Conservation (phyloP, 2,797 vertebrate genomes). For the Tapirus indicus region DNA sequence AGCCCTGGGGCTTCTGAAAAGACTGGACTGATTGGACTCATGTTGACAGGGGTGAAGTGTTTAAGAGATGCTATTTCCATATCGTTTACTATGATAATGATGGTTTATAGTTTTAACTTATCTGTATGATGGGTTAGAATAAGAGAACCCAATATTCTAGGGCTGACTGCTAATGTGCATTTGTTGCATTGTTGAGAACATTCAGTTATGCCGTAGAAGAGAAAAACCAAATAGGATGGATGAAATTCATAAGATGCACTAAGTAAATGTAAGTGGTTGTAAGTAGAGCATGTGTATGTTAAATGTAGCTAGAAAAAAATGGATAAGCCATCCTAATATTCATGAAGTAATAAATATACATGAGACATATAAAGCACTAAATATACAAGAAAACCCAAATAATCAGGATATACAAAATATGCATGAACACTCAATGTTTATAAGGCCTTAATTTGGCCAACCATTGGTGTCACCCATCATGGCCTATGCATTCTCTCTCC, state of each 20-base stretch:
- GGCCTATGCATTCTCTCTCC: not conserved
- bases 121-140: not conserved
- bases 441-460: not conserved
- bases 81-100: not conserved
- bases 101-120: not conserved
- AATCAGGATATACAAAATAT: not conserved
- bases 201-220: not conserved
- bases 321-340: not conserved
- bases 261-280: not conserved
- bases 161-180: not conserved
- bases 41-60: not conserved
- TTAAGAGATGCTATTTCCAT: not conserved
- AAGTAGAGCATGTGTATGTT: not conserved
- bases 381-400: not conserved
- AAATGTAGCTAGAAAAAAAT: not conserved
- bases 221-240: not conserved
- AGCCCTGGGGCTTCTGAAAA: not conserved
- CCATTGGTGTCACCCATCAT: not conserved
- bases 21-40: not conserved
- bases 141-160: not conserved
- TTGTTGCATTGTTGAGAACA: not conserved
- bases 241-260: not conserved
- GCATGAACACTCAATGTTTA: not conserved
- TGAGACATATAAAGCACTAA: not conserved
- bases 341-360: not conserved